These are phyloP conservation scores for Pan paniscus DNA, from an alignment of 2,113 vertebrate species.

Conservation along the genomic window DNA sequence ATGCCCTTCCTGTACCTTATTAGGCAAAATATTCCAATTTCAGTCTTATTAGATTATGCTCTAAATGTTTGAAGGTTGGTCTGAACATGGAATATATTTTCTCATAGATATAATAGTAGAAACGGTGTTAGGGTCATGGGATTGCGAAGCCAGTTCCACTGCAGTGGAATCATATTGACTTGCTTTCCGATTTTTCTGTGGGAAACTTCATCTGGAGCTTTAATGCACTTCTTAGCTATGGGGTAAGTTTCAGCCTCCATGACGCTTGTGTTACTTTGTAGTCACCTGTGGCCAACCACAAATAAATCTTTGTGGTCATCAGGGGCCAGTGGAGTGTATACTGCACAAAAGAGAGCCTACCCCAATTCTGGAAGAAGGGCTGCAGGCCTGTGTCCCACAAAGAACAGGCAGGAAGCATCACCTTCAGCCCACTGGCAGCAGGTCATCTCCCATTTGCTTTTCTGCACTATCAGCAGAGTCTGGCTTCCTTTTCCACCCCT, in stretches of 20 bases:
- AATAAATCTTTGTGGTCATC: neutral
- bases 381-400: neutral
- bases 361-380: neutral
- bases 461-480: neutral
- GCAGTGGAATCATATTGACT: fast-evolving
- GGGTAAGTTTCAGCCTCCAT: too few species aligned
- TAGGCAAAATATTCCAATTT: neutral
- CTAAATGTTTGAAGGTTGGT: neutral
- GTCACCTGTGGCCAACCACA: neutral
- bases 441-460: fast-evolving
- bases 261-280: neutral
- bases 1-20: neutral
- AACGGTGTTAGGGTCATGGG: too few species aligned
- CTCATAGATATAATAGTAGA: neutral
- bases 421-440: fast-evolving
- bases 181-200: neutral
- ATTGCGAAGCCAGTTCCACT: neutral
- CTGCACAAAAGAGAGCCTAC: neutral
- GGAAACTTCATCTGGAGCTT: neutral
- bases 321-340: neutral
- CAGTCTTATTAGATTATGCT: neutral
- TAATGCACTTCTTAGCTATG: neutral
- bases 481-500: neutral
- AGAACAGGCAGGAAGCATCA: fast-evolving
- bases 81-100: neutral